Base-by-base conservation (phyloP, 2,888 invertebrate genomes). In the Scaptomyza polygonia region DNA sequence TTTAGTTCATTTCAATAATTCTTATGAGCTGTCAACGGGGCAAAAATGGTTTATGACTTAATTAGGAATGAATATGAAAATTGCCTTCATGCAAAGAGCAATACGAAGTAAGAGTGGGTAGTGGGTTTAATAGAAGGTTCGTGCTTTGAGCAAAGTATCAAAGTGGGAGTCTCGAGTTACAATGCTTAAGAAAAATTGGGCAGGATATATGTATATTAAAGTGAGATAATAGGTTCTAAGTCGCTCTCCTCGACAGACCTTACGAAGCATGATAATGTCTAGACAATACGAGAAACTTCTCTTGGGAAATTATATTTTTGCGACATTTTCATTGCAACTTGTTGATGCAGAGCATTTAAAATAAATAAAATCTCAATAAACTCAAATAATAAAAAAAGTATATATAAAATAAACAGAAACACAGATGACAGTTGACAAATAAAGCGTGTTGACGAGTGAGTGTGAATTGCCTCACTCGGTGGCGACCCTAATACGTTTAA, bases 31-130 rank as follows among this genome's bases (percentile, higher is more conserved):
- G 82, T 80, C 88, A 88, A 58, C 84, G 48, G 52, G 51, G 48
- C 14, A 54, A 63, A 69, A 77, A 54, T 73, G 58, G 73, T 87
- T 88, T 88, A 86, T 73, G 82, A 80, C 82, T 83, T 83, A 83
- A 83, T 83, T 83, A 83, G 73, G 44, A 36, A 56, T 42, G 67
- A 49, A 78, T 53, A 52, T 18, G 27, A 12, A 47, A 21, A 8
- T 34, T 39, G 34, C 21, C 30, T 6, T 12, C 49, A 16, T 36
- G 34, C n/a, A 6, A 5, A 12, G 14, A 16, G 47, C n/a, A 2
- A 12, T 7, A 7, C 18, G 1, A 29, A 3, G 7, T 8, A 9
- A 3, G 21, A 5, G 9, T 5, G 14, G 36, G 34, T 21, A 59
- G 59, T 36, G 14, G 59, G 8, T 25, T 39, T 18, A 47, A 18